A percentile compares a stretch with the other conserved stretches of the same genome.
phyloP scores from a whole-genome alignment of 23 tunicate genomes.

The Trididemnum clinides region DNA sequence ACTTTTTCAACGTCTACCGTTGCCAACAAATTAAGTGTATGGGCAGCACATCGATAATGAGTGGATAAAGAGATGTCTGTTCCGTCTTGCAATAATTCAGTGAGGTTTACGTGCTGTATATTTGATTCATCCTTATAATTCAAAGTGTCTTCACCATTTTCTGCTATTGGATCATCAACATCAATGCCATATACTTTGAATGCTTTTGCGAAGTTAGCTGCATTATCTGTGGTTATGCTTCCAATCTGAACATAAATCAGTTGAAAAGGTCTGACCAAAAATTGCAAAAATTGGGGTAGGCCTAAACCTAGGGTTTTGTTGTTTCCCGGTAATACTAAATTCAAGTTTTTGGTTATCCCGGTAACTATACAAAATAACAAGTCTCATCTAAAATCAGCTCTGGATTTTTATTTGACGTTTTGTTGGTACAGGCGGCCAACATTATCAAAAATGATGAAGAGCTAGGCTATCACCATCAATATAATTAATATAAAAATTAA shows the following conservation, averaged over 20 bases:
- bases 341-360: too few relatives aligned
- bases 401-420: too few relatives aligned
- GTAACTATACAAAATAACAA: too few relatives aligned
- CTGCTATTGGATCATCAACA: neutral
- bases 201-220: constrained; percentile 5
- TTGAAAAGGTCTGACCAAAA: neutral
- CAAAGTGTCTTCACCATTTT: constrained; percentile 4
- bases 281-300: neutral
- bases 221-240: constrained; percentile 9
- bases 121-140: neutral
- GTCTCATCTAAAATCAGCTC: too few relatives aligned
- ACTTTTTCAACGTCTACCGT: constrained; percentile 13
- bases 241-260: neutral
- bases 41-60: constrained; percentile 19
- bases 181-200: constrained; percentile 9
- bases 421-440: too few relatives aligned
- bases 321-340: neutral
- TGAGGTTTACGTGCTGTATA: neutral
- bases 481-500: too few relatives aligned
- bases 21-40: constrained; percentile 16
- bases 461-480: too few relatives aligned
- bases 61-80: constrained; percentile 8
- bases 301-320: neutral
- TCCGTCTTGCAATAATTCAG: constrained; percentile 3
- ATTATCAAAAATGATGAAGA: too few relatives aligned